Base-by-base conservation (phyloP, 2,888 invertebrate genomes). In the Drosophila diplacantha region DNA sequence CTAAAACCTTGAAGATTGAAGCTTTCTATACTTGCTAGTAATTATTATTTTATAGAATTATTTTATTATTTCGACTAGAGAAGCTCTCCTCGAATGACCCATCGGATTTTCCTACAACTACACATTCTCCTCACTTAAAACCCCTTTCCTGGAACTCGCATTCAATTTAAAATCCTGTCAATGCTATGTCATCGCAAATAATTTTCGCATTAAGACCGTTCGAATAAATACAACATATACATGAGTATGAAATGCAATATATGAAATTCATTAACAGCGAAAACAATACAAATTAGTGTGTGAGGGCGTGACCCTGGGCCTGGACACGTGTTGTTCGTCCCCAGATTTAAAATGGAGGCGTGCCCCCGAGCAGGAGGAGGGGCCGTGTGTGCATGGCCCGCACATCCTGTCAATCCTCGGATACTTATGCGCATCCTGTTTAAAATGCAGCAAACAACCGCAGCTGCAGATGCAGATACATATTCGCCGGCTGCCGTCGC, bases 321-420 rank as follows among this genome's bases (percentile, higher is more conserved):
- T 11, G 57, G 31, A 47, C 55, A 65, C 44, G 44, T 59, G 59
- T 55, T 41, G 59, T 55, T 35, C 52, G 34, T 52, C 39, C 47
- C 14, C 31, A 47, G 38, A 53, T 56, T 59, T 52, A 55, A 63
- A 59, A 55, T 56, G 38, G 32, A 8, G 20, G 29, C 9, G 3
- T 20, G 5, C 3, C 12, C 6, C 11, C 11, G 4, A 4, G 29
- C 11, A 29, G 29, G 4, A 11, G 37, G 18, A 16, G 34, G 18
- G 14, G 52, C 68, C 72, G 47, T 53, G 75, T 58, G 69, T 74
- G 68, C 78, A 82, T 67, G 83, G 71, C 81, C 81, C 76, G 73
- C 69, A 81, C 83, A 74, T 81, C 83, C 83, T 81, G 81, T 76
- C 80, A 81, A 81, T 82, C 83, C 69, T 69, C 66, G 77, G 71